A percentile compares a stretch with the other conserved stretches of the same genome.
Evolutionary conservation across 2,797 vertebrate species (phyloP).

Genomic region (Micropoecilia bifurca): DNA sequence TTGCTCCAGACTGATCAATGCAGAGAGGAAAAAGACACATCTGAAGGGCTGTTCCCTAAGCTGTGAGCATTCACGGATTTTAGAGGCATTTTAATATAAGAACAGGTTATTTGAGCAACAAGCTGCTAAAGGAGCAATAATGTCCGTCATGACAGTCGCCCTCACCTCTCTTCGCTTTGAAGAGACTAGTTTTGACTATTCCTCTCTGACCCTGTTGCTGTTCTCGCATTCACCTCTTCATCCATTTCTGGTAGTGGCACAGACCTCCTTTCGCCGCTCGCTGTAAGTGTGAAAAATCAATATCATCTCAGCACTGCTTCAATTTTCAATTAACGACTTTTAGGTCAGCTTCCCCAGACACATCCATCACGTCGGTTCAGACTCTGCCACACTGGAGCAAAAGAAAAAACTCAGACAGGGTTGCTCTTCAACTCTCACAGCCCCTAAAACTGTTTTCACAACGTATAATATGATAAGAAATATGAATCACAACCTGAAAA

Average conservation of each 20-base stretch:
- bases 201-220: conserved; percentile 43
- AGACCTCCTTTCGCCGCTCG: conserved; percentile 23
- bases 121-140: conserved; percentile 5
- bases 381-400: conserved; percentile 36
- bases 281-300: conserved; percentile 75
- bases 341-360: conserved; percentile 63
- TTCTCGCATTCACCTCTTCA: conserved; percentile 49
- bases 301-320: conserved; percentile 82
- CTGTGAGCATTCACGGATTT: conserved; percentile 33
- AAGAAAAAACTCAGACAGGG: conserved; percentile 26
- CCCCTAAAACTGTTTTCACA: neutral
- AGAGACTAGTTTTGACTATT: conserved; percentile 26
- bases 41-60: conserved; percentile 26
- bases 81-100: conserved; percentile 4
- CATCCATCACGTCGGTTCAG: conserved; percentile 70
- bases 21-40: conserved; percentile 34
- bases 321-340: conserved; percentile 82
- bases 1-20: conserved; percentile 61
- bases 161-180: neutral
- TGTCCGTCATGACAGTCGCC: conserved; percentile 34
- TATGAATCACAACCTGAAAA: neutral
- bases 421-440: conserved; percentile 8
- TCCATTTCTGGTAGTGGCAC: conserved; percentile 25
- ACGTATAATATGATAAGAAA: neutral
- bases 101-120: conserved; percentile 12